These are phyloP conservation scores for Amphiprion percula DNA, from an alignment of 2,113 vertebrate genomes.

Conservation along the genomic window DNA sequence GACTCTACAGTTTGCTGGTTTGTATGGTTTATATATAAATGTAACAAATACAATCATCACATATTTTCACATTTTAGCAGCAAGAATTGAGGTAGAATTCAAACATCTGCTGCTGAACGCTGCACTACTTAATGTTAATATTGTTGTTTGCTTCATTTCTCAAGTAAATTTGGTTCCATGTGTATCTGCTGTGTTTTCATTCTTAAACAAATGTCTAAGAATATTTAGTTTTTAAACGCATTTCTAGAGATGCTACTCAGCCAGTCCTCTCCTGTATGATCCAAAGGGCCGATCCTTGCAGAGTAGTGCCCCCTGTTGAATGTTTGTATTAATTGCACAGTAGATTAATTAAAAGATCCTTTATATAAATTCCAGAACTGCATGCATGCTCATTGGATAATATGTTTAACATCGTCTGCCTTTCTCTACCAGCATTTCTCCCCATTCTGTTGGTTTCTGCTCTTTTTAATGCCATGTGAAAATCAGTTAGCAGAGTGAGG, in stretches of 20 bases:
- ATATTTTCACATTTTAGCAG: background rate
- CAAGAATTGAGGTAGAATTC: background rate
- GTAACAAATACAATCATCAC: background rate
- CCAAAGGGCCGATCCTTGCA: background rate
- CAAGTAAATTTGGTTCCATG: background rate
- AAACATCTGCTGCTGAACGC: background rate
- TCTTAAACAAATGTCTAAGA: background rate
- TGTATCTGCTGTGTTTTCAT: background rate
- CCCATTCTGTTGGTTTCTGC: too few relatives aligned
- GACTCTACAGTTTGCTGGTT: background rate
- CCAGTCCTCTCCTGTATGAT: background rate
- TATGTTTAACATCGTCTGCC: too few relatives aligned
- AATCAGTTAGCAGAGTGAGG: too few relatives aligned
- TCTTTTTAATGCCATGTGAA: too few relatives aligned
- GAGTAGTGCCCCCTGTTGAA: conserved; percentile 31
- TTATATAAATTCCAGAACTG: too few relatives aligned
- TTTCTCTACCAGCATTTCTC: too few relatives aligned
- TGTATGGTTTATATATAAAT: background rate
- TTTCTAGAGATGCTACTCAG: background rate
- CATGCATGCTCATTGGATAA: too few relatives aligned
- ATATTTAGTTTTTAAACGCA: background rate
- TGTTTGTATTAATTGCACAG: background rate
- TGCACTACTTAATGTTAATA: background rate
- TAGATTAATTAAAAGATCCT: background rate
- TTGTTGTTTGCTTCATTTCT: background rate